phyloP scores from a whole-genome alignment of 2,113 vertebrate species.

The Laticauda colubrina region DNA sequence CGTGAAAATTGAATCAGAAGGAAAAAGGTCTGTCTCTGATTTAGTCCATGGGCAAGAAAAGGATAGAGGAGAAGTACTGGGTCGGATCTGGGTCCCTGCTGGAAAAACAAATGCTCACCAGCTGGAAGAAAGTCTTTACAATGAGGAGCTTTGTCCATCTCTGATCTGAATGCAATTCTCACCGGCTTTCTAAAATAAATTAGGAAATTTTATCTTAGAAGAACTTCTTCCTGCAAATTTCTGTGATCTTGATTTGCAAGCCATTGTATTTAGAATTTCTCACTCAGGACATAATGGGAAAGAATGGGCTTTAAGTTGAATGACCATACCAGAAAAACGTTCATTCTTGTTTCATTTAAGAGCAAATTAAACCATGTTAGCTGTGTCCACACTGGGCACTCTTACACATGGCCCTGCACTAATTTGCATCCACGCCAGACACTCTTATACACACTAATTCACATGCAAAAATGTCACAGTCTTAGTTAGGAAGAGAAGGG shows the following conservation, averaged over 20 bases:
- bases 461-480: not conserved
- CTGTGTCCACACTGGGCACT: not conserved
- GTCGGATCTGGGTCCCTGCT: not conserved
- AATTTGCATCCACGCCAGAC: not conserved
- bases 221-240: not conserved
- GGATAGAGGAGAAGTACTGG: not conserved
- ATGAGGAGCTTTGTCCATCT: not conserved
- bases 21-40: not conserved
- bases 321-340: not conserved
- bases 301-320: not conserved
- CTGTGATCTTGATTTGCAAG: not conserved
- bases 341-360: not conserved
- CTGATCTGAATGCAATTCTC: not conserved
- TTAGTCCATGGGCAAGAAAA: not conserved
- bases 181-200: not conserved
- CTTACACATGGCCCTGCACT: not conserved
- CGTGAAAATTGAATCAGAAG: not conserved
- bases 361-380: not conserved
- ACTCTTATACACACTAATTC: not conserved
- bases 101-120: not conserved
- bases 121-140: not conserved
- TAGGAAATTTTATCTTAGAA: not conserved
- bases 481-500: not conserved
- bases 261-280: not conserved
- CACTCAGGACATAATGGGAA: not conserved